Conservation (phyloP, 1,140 invertebrate genomes). For the Bicyclus anynana region DNA sequence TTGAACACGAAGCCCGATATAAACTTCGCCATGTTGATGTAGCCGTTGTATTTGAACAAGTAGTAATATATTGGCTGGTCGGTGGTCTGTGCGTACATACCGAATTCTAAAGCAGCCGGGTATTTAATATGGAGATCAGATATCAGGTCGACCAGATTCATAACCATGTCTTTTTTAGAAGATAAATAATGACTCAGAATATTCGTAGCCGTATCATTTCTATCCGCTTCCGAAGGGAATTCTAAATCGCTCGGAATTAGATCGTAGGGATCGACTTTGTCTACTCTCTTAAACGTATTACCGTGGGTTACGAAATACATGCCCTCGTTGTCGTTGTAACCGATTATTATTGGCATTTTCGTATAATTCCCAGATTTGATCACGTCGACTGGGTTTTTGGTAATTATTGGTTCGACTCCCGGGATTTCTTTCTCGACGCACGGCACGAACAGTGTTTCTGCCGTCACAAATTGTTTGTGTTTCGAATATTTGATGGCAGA, state of each 20-base stretch:
- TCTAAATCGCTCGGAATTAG: slow-evolving; percentile 46
- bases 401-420: slow-evolving; percentile 49
- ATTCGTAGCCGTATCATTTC: slow-evolving; percentile 38
- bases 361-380: slow-evolving; percentile 58
- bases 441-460: slow-evolving; percentile 57
- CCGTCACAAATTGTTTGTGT: slow-evolving; percentile 44
- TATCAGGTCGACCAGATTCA: slow-evolving; percentile 56
- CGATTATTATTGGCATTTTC: slow-evolving; percentile 68
- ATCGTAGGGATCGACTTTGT: slow-evolving; percentile 31
- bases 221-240: slow-evolving; percentile 45
- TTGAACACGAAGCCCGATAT: slow-evolving; percentile 39
- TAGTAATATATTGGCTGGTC: slow-evolving; percentile 64
- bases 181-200: slow-evolving; percentile 52
- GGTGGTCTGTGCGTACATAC: slow-evolving; percentile 48
- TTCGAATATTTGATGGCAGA: slow-evolving; percentile 40
- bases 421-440: slow-evolving; percentile 57
- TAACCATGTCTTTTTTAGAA: slow-evolving; percentile 41
- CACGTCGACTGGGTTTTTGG: slow-evolving; percentile 51
- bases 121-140: slow-evolving; percentile 67
- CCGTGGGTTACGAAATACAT: slow-evolving; percentile 64
- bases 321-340: slow-evolving; percentile 65
- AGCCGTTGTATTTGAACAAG: slow-evolving; percentile 59
- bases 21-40: slow-evolving; percentile 56
- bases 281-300: slow-evolving; percentile 34
- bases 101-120: slow-evolving; percentile 50